phyloP scores from a whole-genome alignment of 2,797 vertebrate species.

The Acrossocheilus wenchowensis region DNA sequence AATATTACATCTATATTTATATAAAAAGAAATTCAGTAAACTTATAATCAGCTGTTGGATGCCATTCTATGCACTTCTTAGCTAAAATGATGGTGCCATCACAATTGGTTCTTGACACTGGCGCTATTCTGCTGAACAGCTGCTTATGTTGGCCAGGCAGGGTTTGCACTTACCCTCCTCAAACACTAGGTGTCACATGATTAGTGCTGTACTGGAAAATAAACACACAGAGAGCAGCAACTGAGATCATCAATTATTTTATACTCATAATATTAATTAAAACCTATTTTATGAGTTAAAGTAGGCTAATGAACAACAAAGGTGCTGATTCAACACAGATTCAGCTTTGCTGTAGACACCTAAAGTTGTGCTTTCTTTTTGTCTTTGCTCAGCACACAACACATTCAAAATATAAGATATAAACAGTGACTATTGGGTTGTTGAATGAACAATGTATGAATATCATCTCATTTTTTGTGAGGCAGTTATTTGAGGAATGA shows the following conservation, averaged over 20 bases:
- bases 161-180: conserved; percentile 21
- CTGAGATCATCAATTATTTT: background rate
- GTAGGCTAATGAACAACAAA: background rate
- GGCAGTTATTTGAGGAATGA: background rate
- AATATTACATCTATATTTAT: conserved; percentile 1
- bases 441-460: background rate
- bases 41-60: conserved; percentile 7
- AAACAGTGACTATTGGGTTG: background rate
- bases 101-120: background rate
- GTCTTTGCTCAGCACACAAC: background rate
- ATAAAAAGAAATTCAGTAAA: background rate
- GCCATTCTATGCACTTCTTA: background rate
- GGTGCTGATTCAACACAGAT: background rate
- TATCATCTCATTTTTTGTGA: background rate
- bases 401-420: background rate
- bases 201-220: background rate
- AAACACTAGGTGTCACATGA: conserved; percentile 20
- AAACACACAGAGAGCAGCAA: background rate
- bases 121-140: conserved; percentile 5
- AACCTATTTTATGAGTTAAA: background rate
- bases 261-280: background rate
- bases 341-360: background rate
- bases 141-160: background rate
- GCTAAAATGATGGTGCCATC: conserved; percentile 7
- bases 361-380: background rate